Percentiles rank a stretch among this genome's conserved stretches.
Conservation (phyloP, 2,797 vertebrate genomes). For the Coracias cyanogaster region DNA sequence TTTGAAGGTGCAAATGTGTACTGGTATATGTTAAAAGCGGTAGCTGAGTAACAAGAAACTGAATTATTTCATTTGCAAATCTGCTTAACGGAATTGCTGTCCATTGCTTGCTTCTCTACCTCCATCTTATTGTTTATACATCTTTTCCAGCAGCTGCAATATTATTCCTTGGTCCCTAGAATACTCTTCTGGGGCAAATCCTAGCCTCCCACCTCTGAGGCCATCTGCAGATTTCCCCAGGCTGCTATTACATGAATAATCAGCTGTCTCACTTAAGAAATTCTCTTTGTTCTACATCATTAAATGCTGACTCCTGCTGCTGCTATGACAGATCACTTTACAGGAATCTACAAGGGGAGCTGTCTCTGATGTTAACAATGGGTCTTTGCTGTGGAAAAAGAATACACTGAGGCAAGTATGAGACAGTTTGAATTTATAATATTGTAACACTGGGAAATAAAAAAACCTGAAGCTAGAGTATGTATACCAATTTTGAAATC, state of each 20-base stretch:
- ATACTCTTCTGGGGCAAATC: not conserved
- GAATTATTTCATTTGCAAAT: not conserved
- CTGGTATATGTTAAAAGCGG: not conserved
- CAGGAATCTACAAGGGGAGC: not conserved
- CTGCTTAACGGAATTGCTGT: not conserved
- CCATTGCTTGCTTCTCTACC: not conserved
- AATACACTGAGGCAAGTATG: not conserved
- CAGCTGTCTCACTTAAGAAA: conserved; percentile 27
- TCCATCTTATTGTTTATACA: not conserved
- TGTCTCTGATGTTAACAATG: not conserved
- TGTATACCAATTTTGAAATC: not conserved
- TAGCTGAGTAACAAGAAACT: not conserved
- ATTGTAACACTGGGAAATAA: not conserved
- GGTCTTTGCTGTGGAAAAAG: conserved; percentile 21
- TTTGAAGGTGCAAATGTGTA: not conserved
- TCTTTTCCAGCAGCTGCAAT: not conserved
- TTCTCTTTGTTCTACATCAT: conserved; percentile 57
- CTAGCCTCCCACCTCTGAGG: not conserved
- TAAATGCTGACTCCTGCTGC: conserved; percentile 52
- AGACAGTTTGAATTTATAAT: not conserved
- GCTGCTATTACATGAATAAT: conserved; percentile 25
- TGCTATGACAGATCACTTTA: not conserved
- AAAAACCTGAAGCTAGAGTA: not conserved
- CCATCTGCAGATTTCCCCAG: conserved; percentile 1
- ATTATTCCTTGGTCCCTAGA: not conserved